Evolutionary conservation across 1,140 invertebrate genomes (phyloP).

Genomic region (Chelonus insularis): DNA sequence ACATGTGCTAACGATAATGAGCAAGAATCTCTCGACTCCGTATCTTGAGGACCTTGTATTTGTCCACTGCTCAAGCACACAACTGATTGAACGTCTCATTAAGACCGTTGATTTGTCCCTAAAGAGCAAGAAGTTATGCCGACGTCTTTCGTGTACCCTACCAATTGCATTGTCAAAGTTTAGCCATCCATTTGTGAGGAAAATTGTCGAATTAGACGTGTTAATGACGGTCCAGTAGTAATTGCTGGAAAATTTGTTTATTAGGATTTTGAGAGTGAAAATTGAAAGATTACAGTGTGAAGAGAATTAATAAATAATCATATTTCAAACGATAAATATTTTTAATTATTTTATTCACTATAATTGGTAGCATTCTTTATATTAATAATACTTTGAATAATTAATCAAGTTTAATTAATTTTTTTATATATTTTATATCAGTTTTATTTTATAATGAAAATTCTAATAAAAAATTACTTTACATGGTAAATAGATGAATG

Average conservation of each 20-base stretch:
- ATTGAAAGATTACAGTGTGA: no score
- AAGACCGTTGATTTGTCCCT: background rate
- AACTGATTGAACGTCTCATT: constrained; percentile 20
- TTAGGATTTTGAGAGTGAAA: no score
- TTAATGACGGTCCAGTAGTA: constrained; percentile 12
- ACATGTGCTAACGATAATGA: constrained; percentile 10
- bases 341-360: no score
- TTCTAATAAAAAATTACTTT: no score
- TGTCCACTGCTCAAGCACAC: constrained; percentile 11
- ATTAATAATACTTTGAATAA: no score
- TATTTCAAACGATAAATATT: no score
- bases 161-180: background rate
- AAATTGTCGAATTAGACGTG: constrained; percentile 13
- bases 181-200: background rate
- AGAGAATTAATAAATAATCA: no score
- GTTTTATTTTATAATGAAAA: no score
- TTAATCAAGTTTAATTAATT: no score
- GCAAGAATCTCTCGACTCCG: background rate
- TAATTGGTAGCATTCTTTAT: no score
- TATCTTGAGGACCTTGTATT: constrained; percentile 8
- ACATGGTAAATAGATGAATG: no score
- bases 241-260: background rate
- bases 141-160: background rate
- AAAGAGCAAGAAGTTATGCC: background rate
- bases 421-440: no score